Percentiles rank a stretch among this genome's conserved stretches.
These are phyloP conservation scores for Cyprinodon brontotheroides DNA, from an alignment of 2,113 vertebrate genomes.

Conservation along the genomic window DNA sequence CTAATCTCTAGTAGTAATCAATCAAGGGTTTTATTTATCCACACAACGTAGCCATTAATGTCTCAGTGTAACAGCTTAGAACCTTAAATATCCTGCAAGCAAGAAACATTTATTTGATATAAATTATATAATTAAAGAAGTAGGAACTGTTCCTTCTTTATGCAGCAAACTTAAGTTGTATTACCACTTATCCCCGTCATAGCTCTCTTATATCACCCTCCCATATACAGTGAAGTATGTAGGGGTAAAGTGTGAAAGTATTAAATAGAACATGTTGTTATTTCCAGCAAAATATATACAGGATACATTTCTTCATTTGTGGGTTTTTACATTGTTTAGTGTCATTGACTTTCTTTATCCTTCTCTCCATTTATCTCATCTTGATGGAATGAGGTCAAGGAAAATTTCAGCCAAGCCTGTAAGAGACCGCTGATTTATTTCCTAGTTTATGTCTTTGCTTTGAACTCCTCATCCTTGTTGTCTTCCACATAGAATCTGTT, in stretches of 20 bases:
- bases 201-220: conserved; percentile 29
- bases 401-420: conserved; percentile 53
- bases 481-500: conserved; percentile 22
- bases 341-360: conserved; percentile 5
- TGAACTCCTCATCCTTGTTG: conserved; percentile 17
- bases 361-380: conserved; percentile 8
- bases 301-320: conserved; percentile 6
- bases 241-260: not conserved
- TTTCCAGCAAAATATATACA: not conserved
- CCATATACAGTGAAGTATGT: not conserved
- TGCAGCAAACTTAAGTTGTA: conserved; percentile 17
- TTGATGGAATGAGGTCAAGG: conserved; percentile 61
- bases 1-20: not conserved
- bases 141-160: not conserved
- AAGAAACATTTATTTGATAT: not conserved
- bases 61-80: no score
- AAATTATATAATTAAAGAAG: not conserved
- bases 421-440: conserved; percentile 52
- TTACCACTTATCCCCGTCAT: conserved; percentile 4
- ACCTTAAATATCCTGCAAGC: not conserved
- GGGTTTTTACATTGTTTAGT: conserved; percentile 18
- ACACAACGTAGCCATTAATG: not conserved
- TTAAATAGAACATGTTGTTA: not conserved
- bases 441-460: conserved; percentile 38
- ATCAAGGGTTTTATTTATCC: not conserved